Conservation (phyloP, 1,140 invertebrate species). For the Drosophila kanapiae region DNA sequence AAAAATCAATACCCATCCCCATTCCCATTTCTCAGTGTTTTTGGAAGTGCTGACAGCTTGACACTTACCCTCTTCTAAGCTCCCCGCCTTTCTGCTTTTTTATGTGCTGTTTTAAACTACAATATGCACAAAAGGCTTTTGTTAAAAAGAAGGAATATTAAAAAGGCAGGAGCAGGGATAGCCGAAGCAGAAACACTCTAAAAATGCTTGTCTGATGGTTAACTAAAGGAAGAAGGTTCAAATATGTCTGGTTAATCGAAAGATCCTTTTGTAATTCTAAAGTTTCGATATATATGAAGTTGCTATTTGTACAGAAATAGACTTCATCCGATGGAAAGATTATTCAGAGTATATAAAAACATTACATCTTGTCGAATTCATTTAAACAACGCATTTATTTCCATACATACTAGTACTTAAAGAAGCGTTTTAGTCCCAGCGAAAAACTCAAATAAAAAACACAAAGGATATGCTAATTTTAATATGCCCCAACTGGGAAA, state of each 20-base stretch:
- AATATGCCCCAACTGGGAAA: conserved; percentile 12
- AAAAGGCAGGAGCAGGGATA: not conserved
- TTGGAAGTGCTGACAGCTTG: conserved; percentile 66
- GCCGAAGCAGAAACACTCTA: conserved; percentile 13
- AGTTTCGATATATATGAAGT: not conserved
- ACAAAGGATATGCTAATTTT: not conserved
- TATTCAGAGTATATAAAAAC: not conserved
- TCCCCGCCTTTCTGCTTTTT: conserved; percentile 15
- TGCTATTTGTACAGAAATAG: not conserved
- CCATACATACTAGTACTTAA: too few relatives aligned
- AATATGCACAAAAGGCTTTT: conserved; percentile 73
- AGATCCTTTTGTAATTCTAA: too few relatives aligned
- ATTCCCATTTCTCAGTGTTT: conserved; percentile 19
- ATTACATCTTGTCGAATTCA: not conserved
- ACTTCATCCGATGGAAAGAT: not conserved
- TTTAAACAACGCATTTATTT: not conserved
- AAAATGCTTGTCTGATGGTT: not conserved
- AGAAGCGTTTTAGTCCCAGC: not conserved
- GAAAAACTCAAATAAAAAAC: not conserved
- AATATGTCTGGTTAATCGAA: not conserved
- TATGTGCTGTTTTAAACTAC: conserved; percentile 62
- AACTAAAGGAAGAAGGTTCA: not conserved
- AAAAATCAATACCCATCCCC: conserved; percentile 65
- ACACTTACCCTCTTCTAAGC: conserved; percentile 21
- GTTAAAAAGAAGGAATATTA: conserved; percentile 34